Evolutionary conservation across 2,113 vertebrate species (phyloP).

Genomic region (Equus quagga): DNA sequence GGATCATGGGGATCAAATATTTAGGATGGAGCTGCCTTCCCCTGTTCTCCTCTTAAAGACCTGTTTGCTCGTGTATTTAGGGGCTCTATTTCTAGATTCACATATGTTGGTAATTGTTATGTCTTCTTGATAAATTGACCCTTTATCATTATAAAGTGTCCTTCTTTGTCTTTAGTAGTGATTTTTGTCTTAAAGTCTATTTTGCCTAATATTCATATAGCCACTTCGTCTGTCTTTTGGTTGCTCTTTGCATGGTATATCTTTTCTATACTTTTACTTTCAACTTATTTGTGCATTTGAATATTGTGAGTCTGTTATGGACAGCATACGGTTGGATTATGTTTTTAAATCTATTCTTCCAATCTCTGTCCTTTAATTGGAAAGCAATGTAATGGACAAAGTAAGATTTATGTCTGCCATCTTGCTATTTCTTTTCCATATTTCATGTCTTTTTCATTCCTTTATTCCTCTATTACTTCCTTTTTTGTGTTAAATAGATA

Average conservation of each 20-base stretch:
- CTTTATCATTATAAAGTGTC: neutral
- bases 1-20: neutral
- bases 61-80: neutral
- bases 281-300: neutral
- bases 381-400: neutral
- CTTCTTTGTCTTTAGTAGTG: neutral
- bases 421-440: conserved; percentile 2
- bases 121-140: neutral
- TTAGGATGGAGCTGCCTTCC: neutral
- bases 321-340: neutral
- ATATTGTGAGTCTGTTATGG: neutral
- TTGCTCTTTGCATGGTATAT: neutral
- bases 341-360: neutral
- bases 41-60: neutral
- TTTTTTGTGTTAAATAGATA: conserved; percentile 32
- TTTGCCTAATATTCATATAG: neutral
- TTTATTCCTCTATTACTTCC: neutral
- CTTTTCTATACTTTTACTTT: neutral
- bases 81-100: neutral
- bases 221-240: neutral
- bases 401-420: neutral
- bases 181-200: neutral
- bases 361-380: neutral
- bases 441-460: neutral
- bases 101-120: neutral